These are phyloP conservation scores for Mus musculus DNA, from an alignment of 2,113 vertebrate species.

Conservation along the genomic window GRCm39 chr14:75818501-75819000, in stretches of 20 bases:
- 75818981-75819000: conserved; percentile 65
- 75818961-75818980: conserved; percentile 41
- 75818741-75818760: background rate
- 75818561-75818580: no score
- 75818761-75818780: background rate
- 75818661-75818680: background rate
- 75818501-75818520: no score
- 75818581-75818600: no score
- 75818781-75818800: background rate
- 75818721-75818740: background rate
- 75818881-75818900: background rate
- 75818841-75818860: background rate
- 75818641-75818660: no score
- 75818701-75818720: background rate
- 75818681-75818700: background rate
- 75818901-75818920: background rate
- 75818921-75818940: conserved; percentile 66
- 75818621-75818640: no score
- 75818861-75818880: background rate
- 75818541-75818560: no score
- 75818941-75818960: conserved; percentile 64
- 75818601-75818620: no score
- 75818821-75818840: background rate
- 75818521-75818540: no score
- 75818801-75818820: background rate